Conservation (phyloP, 2,888 invertebrate species). For the Nebria brevicollis region DNA sequence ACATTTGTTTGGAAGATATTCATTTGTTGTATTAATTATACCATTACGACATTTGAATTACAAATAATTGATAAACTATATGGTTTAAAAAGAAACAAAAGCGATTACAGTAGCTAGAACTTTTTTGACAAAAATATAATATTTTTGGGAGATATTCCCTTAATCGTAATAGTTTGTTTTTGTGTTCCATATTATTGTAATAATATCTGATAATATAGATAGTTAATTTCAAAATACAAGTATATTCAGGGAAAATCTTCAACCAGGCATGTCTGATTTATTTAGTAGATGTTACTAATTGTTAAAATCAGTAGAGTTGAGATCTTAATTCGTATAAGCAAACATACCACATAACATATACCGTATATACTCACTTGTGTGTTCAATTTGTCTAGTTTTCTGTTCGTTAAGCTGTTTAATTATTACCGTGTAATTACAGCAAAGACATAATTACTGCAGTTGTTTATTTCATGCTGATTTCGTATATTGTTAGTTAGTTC, state of each 20-base stretch:
- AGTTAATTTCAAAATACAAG: not conserved
- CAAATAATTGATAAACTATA: too few species aligned
- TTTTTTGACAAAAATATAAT: too few species aligned
- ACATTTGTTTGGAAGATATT: too few species aligned
- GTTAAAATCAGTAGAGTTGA: not conserved
- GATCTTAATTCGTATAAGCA: not conserved
- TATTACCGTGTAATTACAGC: conserved; percentile 33
- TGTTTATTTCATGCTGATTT: conserved; percentile 28
- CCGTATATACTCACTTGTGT: not conserved
- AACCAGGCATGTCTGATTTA: not conserved
- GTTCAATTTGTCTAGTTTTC: conserved; percentile 10
- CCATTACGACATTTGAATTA: too few species aligned
- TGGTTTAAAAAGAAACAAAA: too few species aligned
- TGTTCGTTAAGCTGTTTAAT: conserved; percentile 22
- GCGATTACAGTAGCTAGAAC: too few species aligned
- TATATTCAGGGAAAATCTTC: not conserved
- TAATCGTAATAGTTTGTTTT: too few species aligned
- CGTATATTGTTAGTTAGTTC: not conserved
- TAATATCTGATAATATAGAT: not conserved
- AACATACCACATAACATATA: not conserved
- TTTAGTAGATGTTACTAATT: not conserved
- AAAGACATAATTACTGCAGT: conserved; percentile 30
- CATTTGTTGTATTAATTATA: too few species aligned
- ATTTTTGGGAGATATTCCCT: too few species aligned
- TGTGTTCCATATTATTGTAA: not conserved